These are phyloP conservation scores for Machimus atricapillus DNA, from an alignment of 2,888 invertebrate genomes.

Conservation along the genomic window DNA sequence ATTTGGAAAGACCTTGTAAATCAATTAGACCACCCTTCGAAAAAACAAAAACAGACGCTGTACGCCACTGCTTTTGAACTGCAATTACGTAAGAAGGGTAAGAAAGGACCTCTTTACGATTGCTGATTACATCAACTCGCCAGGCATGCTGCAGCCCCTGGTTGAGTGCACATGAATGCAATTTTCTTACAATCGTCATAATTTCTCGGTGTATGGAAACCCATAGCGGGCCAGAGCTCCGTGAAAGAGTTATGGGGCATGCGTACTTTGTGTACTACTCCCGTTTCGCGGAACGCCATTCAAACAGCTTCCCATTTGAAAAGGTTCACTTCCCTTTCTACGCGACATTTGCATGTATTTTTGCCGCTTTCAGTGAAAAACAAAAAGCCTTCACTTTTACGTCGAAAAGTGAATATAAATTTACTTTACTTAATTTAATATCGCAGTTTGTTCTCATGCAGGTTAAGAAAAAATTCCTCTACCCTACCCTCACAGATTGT, in stretches of 20 bases:
- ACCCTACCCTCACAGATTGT: too few species aligned
- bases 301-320: neutral
- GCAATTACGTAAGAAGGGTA: conserved; percentile 2
- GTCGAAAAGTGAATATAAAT: neutral
- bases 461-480: neutral
- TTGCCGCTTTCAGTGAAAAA: neutral
- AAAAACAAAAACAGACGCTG: neutral
- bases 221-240: neutral
- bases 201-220: neutral
- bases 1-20: neutral
- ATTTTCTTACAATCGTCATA: neutral
- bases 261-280: neutral
- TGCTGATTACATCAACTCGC: neutral
- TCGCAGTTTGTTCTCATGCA: neutral
- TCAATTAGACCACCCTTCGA: too few species aligned
- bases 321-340: neutral
- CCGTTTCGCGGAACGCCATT: neutral
- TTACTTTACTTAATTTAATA: neutral
- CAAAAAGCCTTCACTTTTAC: neutral
- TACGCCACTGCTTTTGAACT: neutral
- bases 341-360: neutral
- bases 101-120: neutral
- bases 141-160: neutral
- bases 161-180: conserved; percentile 16
- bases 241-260: neutral